Evolutionary conservation across 2,113 vertebrate genomes (phyloP), one percentile per base, ranked within the genome.

Genomic region (Paramisgurnus dabryanus): DNA sequence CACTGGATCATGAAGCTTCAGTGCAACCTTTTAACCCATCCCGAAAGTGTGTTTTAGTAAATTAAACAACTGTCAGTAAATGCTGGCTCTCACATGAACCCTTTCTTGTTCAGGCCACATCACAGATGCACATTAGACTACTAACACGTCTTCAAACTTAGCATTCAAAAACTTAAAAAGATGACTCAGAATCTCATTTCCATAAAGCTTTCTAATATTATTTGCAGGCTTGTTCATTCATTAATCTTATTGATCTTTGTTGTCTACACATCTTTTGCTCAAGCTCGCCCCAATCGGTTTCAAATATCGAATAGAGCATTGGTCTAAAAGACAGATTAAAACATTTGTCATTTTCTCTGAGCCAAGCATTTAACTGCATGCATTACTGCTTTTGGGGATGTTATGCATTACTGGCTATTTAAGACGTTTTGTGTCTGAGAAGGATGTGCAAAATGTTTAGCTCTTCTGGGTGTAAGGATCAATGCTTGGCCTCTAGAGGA

Each of bases 401-500:
- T 22, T 71, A 60, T 34, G 41, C 76, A 43, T 72, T 43, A 43
- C 12, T 68, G 63, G 17, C 49, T 78, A 11, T 67, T 43, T 81
- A 71, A 45, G 47, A 65, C 27, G 5, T 50, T 58, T 78, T 68
- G 47, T 78, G 43, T n/a, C 5, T 69, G 64, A 55, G 57, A 40
- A 76, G 65, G 55, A 76, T 18, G 27, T 66, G 71, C 41, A 61
- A 67, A 61, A 60, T 63, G 43, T 43, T 61, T 63, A 60, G 76
- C 47, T 47, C 70, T 5, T 57, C 75, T 40, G 47, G 12, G 58
- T n/a, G 18, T 17, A 17, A 60, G 40, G 43, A 83, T 69, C 76
- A 53, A 7, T 39, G 34, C 10, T 64, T 63, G 41, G 61, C 79
- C 84, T 73, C 76, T 81, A 47, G 84, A 79, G 79, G 84, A 65